Percentiles rank a stretch among this genome's conserved stretches.
These are phyloP conservation scores for Helostoma temminkii DNA, from an alignment of 2,797 vertebrate species.

Conservation along the genomic window DNA sequence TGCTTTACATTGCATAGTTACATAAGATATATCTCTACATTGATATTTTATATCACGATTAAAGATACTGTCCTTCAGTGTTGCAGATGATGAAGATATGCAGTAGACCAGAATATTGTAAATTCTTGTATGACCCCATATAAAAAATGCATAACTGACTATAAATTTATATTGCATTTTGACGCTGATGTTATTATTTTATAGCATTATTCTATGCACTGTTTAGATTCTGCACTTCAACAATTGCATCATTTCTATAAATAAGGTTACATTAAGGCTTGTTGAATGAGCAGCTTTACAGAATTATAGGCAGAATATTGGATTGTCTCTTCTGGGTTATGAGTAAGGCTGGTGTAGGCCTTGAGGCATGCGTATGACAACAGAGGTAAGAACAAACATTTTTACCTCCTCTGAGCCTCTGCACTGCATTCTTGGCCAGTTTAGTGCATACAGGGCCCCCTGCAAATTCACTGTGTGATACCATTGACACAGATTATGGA, in stretches of 20 bases:
- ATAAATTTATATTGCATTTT: conserved; percentile 6
- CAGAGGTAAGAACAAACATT: conserved; percentile 83
- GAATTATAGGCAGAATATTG: conserved; percentile 63
- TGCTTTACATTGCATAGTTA: not conserved
- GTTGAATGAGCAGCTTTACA: conserved; percentile 38
- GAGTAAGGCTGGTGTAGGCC: conserved; percentile 73
- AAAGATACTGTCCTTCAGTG: not conserved
- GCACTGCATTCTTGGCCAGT: conserved; percentile 74
- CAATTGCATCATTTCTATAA: conserved; percentile 55
- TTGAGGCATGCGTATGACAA: conserved; percentile 74
- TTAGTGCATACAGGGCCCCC: conserved; percentile 64
- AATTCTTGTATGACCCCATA: not conserved
- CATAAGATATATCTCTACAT: not conserved
- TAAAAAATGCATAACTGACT: not conserved
- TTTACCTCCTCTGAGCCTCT: conserved; percentile 77
- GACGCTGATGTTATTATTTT: conserved; percentile 1
- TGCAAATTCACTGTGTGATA: conserved; percentile 81
- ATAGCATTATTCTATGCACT: conserved; percentile 3
- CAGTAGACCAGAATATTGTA: not conserved
- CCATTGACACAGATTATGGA: conserved; percentile 88
- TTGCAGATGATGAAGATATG: not conserved
- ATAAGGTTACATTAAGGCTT: conserved; percentile 46
- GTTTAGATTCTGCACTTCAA: conserved; percentile 20
- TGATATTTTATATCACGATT: not conserved
- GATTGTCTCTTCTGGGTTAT: conserved; percentile 69